phyloP scores from a whole-genome alignment of 2,888 invertebrate species.

The Hofmannophila pseudospretella region DNA sequence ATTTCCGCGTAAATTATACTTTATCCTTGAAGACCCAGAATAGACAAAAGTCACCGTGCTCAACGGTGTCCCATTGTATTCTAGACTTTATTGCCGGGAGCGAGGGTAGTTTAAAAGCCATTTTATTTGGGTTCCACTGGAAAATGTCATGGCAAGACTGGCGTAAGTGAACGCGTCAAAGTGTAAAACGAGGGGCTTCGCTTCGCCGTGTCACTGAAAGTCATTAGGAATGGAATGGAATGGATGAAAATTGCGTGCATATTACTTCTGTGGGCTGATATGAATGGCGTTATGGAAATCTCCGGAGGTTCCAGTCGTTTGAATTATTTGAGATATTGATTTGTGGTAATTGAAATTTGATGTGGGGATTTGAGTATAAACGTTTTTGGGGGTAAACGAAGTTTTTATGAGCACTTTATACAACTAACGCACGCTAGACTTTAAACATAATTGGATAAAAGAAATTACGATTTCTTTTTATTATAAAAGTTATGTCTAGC shows the following conservation, averaged over 20 bases:
- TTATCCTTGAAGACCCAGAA: slow-evolving; percentile 68
- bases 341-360: slow-evolving; percentile 9
- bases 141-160: slow-evolving; percentile 71
- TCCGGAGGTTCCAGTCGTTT: slow-evolving; percentile 38
- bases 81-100: slow-evolving; percentile 44
- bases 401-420: too few relatives aligned
- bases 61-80: slow-evolving; percentile 31
- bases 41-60: slow-evolving; percentile 68
- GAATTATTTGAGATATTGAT: slow-evolving; percentile 29
- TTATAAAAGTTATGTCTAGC: too few relatives aligned
- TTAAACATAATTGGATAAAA: too few relatives aligned
- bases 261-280: slow-evolving; percentile 69
- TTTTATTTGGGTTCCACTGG: slow-evolving; percentile 53
- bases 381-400: too few relatives aligned
- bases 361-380: too few relatives aligned
- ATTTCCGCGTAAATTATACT: slow-evolving; percentile 46
- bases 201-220: slow-evolving; percentile 71
- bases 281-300: slow-evolving; percentile 62
- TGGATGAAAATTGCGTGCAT: slow-evolving; percentile 75
- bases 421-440: too few relatives aligned
- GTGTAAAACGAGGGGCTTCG: slow-evolving; percentile 77
- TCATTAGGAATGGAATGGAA: slow-evolving; percentile 75
- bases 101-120: slow-evolving; percentile 30
- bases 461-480: too few relatives aligned
- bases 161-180: slow-evolving; percentile 76